These are phyloP conservation scores for Cryptoleucopteryx plumbea DNA, from an alignment of 2,113 vertebrate species.

Conservation along the genomic window DNA sequence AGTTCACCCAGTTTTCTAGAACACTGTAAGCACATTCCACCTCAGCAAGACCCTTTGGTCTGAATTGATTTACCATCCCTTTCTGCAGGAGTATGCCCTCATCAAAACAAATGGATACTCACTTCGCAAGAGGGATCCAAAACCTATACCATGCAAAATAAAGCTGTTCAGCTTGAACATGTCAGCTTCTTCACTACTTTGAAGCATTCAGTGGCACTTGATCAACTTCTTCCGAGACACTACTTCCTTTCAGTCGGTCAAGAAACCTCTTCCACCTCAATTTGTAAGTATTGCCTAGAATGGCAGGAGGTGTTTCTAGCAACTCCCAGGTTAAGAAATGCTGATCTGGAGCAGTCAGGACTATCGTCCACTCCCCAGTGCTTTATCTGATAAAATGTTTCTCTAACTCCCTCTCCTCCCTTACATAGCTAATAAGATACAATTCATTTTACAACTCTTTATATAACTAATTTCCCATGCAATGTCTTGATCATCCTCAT, in stretches of 20 bases:
- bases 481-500: background rate
- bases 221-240: background rate
- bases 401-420: background rate
- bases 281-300: background rate
- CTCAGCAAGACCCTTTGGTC: background rate
- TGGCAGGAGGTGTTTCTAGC: background rate
- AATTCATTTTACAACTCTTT: background rate
- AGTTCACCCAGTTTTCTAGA: background rate
- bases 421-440: background rate
- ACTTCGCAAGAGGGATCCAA: background rate
- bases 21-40: fast-evolving
- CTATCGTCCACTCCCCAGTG: background rate
- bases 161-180: background rate
- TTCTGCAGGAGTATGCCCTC: background rate
- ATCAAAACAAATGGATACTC: background rate
- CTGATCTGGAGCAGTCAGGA: background rate
- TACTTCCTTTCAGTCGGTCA: background rate
- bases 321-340: background rate
- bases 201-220: background rate
- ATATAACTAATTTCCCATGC: background rate
- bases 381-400: background rate
- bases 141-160: background rate
- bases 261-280: background rate
- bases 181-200: background rate
- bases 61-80: background rate